These are phyloP conservation scores for Bursaphelenchus okinawaensis DNA, from an alignment of 2,888 invertebrate genomes.

Conservation along the genomic window DNA sequence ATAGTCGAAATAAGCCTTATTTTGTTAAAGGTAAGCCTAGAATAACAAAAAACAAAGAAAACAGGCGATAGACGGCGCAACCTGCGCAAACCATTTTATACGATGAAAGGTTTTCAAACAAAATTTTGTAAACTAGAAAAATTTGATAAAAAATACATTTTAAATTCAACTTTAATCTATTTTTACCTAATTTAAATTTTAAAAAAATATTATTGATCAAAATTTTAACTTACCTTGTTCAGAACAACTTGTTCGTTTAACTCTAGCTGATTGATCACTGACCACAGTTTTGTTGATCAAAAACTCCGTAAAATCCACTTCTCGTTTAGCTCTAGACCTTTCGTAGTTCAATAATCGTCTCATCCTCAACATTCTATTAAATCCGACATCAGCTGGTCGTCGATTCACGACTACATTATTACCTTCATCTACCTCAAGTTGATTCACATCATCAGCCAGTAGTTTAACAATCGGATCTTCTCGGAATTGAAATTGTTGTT, in stretches of 20 bases:
- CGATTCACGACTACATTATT: background rate
- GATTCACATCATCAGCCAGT: background rate
- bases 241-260: background rate
- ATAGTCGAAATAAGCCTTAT: too few species aligned
- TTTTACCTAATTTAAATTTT: too few species aligned
- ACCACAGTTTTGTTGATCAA: background rate
- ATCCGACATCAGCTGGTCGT: background rate
- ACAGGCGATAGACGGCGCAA: too few species aligned
- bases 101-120: background rate
- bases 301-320: background rate
- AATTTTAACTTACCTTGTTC: background rate
- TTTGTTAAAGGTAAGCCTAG: too few species aligned
- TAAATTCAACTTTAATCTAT: too few species aligned
- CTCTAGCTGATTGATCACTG: background rate
- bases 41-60: background rate
- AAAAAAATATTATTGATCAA: too few species aligned
- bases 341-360: background rate
- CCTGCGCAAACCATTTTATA: too few species aligned
- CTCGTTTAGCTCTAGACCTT: background rate
- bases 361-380: background rate
- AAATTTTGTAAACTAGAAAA: background rate
- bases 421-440: background rate
- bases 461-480: background rate
- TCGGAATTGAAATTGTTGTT: background rate
- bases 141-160: background rate